Conservation (phyloP, 2,113 vertebrate species). For the Megaceryle maxima region DNA sequence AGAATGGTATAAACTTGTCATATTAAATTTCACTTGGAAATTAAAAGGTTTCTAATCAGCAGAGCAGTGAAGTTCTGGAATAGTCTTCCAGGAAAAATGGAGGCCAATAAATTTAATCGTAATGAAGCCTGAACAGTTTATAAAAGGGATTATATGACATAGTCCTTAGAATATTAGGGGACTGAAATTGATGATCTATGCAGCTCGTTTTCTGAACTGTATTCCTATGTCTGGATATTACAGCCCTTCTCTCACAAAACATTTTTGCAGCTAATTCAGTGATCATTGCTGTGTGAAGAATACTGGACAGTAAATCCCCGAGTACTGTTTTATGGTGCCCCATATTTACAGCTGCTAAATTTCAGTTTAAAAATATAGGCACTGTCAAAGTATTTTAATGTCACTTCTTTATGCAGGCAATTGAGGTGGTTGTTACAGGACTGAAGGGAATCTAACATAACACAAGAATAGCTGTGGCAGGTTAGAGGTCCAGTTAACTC, state of each 20-base stretch:
- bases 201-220: not conserved
- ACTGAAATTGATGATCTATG: not conserved
- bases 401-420: not conserved
- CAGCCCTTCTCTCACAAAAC: not conserved
- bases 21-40: conserved; percentile 58
- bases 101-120: conserved; percentile 33
- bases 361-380: not conserved
- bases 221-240: not conserved
- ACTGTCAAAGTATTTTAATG: not conserved
- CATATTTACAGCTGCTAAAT: not conserved
- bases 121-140: conserved; percentile 54
- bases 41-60: conserved; percentile 60
- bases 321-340: not conserved
- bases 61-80: not conserved
- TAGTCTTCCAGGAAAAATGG: conserved; percentile 31
- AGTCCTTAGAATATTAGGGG: not conserved
- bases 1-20: conserved; percentile 49
- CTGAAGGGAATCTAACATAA: not conserved
- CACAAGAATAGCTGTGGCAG: not conserved
- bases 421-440: not conserved
- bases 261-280: not conserved
- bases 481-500: not conserved
- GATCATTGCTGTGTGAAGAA: not conserved
- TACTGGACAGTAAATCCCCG: not conserved
- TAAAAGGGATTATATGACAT: conserved; percentile 49